phyloP scores from a whole-genome alignment of 2,888 invertebrate species.

The Leptura quadrifasciata region DNA sequence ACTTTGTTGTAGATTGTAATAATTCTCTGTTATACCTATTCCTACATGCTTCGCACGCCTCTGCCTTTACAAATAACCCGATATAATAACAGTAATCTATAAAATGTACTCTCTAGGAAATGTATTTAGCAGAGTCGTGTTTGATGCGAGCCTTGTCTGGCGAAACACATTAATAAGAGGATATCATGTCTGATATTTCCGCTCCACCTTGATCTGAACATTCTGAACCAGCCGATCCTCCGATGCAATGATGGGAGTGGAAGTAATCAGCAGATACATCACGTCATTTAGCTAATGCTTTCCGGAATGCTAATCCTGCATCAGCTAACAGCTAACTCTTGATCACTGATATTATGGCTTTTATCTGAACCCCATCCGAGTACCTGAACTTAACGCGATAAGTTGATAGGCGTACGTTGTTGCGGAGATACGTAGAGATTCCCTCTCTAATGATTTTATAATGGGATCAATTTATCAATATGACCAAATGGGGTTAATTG shows the following conservation, averaged over 20 bases:
- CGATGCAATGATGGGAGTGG: conserved; percentile 66
- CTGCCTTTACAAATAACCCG: conserved; percentile 19
- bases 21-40: too few species aligned
- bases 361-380: conserved; percentile 52
- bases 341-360: conserved; percentile 55
- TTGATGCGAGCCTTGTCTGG: conserved; percentile 51
- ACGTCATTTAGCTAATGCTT: conserved; percentile 75
- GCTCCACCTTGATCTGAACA: conserved; percentile 61
- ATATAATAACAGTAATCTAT: conserved; percentile 46
- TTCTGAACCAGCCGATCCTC: conserved; percentile 21
- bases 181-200: conserved; percentile 68
- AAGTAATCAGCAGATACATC: conserved; percentile 73
- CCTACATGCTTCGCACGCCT: too few species aligned
- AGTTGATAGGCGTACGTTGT: conserved; percentile 43
- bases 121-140: conserved; percentile 49
- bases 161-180: conserved; percentile 62
- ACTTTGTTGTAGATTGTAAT: too few species aligned
- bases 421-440: conserved; percentile 47
- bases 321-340: conserved; percentile 57
- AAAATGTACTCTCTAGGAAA: conserved; percentile 53
- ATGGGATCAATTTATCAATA: conserved; percentile 55
- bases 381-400: conserved; percentile 43
- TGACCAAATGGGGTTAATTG: conserved; percentile 34
- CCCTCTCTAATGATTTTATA: conserved; percentile 61
- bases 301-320: conserved; percentile 74